Conservation (phyloP, 1,140 invertebrate species). For the Danaus plexippus region DNA sequence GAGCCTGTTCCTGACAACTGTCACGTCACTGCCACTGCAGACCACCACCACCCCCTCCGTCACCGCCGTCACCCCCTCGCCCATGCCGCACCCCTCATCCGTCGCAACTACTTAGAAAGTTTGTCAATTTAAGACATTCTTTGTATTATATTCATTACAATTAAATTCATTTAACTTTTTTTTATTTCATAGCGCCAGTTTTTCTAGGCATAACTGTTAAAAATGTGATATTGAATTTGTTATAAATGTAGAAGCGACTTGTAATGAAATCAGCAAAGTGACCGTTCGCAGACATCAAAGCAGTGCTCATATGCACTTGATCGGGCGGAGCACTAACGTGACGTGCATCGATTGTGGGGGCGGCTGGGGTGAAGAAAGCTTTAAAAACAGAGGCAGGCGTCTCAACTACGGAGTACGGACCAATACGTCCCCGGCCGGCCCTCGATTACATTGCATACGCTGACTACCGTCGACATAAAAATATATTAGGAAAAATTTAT, state of each 20-base stretch:
- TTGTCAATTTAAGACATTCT: too few species aligned
- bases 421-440: constrained; percentile 62
- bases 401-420: constrained; percentile 55
- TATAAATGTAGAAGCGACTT: constrained; percentile 3
- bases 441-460: constrained; percentile 57
- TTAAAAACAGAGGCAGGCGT: constrained; percentile 59
- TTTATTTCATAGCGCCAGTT: too few species aligned
- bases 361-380: constrained; percentile 41
- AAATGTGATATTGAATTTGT: too few species aligned
- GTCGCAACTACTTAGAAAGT: too few species aligned
- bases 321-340: constrained; percentile 46
- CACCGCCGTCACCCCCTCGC: too few species aligned
- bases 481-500: neutral
- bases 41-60: too few species aligned
- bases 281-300: constrained; percentile 40
- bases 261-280: too few species aligned
- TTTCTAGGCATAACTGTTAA: too few species aligned
- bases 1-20: constrained; percentile 27
- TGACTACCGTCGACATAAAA: constrained; percentile 33
- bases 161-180: too few species aligned
- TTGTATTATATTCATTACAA: too few species aligned
- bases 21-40: constrained; percentile 24
- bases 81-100: too few species aligned
- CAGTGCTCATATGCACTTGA: constrained; percentile 58
- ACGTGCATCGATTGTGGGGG: constrained; percentile 55